phyloP scores from a whole-genome alignment of 2,797 vertebrate genomes.

The Pogonophryne albipinna region DNA sequence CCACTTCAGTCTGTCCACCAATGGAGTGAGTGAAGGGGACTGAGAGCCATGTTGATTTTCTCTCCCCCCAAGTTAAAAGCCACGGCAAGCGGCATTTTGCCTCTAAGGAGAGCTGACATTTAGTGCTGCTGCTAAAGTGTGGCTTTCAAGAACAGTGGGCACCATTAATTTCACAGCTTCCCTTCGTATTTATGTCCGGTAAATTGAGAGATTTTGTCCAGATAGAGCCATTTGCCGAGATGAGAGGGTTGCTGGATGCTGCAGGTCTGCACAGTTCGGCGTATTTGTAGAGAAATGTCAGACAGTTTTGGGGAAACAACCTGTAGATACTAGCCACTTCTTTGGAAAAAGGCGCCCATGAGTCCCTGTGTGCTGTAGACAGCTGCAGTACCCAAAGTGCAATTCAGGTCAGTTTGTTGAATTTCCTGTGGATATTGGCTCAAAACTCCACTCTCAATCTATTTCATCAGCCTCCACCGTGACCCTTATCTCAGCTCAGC shows the following conservation, averaged over 20 bases:
- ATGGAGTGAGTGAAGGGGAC: conserved; percentile 33
- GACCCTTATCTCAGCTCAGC: conserved; percentile 56
- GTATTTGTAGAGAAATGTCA: conserved; percentile 51
- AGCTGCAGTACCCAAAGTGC: conserved; percentile 26
- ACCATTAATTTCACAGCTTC: conserved; percentile 75
- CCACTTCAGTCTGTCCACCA: conserved; percentile 63
- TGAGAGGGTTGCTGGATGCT: conserved; percentile 28
- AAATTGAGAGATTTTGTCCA: conserved; percentile 50
- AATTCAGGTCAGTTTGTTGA: conserved; percentile 46
- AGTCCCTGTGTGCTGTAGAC: conserved; percentile 36
- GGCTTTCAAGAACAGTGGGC: conserved; percentile 70
- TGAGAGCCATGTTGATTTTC: conserved; percentile 50
- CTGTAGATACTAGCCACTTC: conserved; percentile 30
- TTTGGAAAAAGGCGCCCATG: conserved; percentile 23
- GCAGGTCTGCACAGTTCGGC: conserved; percentile 27
- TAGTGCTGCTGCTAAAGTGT: conserved; percentile 69
- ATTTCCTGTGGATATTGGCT: conserved; percentile 49
- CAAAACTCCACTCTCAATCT: conserved; percentile 28
- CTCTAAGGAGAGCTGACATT: conserved; percentile 79
- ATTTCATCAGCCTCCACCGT: conserved; percentile 38
- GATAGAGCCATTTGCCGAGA: conserved; percentile 5
- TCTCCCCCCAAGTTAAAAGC: conserved; percentile 66
- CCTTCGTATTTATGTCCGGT: conserved; percentile 48
- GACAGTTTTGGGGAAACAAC: conserved; percentile 11
- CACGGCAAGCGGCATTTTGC: conserved; percentile 54